Base-by-base conservation (phyloP, 1,140 invertebrate genomes). In the Cyclina sinensis region DNA sequence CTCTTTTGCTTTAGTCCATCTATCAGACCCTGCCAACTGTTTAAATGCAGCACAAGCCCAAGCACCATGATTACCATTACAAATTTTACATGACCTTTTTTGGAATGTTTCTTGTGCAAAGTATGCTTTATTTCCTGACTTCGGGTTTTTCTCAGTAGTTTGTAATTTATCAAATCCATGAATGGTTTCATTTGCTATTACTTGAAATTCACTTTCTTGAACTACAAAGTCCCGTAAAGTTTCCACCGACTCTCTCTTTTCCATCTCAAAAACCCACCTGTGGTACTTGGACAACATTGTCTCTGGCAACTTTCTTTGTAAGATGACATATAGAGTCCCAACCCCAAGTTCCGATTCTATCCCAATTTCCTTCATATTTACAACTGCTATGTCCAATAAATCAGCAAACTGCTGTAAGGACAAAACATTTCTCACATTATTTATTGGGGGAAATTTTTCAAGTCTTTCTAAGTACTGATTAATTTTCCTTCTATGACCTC, bases 271-370 rank as follows among this genome's bases (percentile, higher is more conserved):
- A 7, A 68, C 32, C 9, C 30, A 68, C n/a, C 62, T 12, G 7
- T 68, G 62, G 30, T 68, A 68, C 16, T 48, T 35, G 5, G 76
- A 30, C 4, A 80, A 27, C 48, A 80, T 54, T 9, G 46, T 30
- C 27, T 80, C 76, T 32, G 76, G 76, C 37, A 80, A 3, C 35
- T 80, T 80, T 27, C 46, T 79, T 68, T 68, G 43, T 9, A 46
- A 7, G 16, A 7, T 7, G 7, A 46, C 30, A 12, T 73, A 24
- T n/a, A 35, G 37, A 5, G 30, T n/a, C 30, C 70, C 18, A 18
- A 16, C 70, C 12, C 35, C 35, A 11, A 73, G 7, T 11, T 73
- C 27, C 5, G 4, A 9, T 11, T 24, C 7, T 16, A 9, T 73
- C n/a, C 35, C 37, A n/a, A n/a, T n/a, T 73, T 39, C 37, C n/a